Evolutionary conservation across 2,797 vertebrate genomes (phyloP).

Genomic region (Muraenolepis orangiensis): DNA sequence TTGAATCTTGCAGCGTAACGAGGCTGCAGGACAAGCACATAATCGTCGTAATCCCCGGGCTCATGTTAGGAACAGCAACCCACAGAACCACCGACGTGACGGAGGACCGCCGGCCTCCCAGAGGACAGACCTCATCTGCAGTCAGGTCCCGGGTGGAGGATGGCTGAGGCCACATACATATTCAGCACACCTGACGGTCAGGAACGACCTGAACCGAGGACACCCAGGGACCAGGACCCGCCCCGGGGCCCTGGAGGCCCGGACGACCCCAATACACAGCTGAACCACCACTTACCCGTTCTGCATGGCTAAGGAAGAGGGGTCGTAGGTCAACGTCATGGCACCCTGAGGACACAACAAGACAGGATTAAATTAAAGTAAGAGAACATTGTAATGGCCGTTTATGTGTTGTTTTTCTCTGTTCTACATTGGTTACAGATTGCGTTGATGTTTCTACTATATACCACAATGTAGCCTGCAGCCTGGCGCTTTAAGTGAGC

Average conservation of each 20-base stretch:
- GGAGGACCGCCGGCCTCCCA: background rate
- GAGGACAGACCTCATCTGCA: background rate
- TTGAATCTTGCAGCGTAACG: too few relatives aligned
- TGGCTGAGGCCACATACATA: background rate
- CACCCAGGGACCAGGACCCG: background rate
- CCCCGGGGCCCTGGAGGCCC: too few relatives aligned
- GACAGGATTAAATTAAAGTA: background rate
- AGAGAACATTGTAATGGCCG: background rate
- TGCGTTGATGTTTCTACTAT: background rate
- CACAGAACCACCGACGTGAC: too few relatives aligned
- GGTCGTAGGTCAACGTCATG: constrained; percentile 97
- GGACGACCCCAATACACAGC: background rate
- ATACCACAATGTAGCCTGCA: too few relatives aligned
- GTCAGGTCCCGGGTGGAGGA: background rate
- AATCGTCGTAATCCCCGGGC: too few relatives aligned
- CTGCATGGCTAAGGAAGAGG: constrained; percentile 91
- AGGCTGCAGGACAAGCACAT: too few relatives aligned
- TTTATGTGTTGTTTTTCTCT: background rate
- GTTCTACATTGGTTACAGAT: background rate
- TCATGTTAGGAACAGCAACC: too few relatives aligned
- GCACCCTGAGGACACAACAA: constrained; percentile 76
- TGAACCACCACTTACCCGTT: constrained; percentile 81
- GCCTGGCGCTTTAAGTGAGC: too few relatives aligned
- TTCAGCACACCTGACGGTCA: background rate
- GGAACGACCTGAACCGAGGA: background rate